Percentiles rank a stretch among this genome's conserved stretches.
Conservation (phyloP, 2,797 vertebrate genomes). For the Phalanger gymnotis region DNA sequence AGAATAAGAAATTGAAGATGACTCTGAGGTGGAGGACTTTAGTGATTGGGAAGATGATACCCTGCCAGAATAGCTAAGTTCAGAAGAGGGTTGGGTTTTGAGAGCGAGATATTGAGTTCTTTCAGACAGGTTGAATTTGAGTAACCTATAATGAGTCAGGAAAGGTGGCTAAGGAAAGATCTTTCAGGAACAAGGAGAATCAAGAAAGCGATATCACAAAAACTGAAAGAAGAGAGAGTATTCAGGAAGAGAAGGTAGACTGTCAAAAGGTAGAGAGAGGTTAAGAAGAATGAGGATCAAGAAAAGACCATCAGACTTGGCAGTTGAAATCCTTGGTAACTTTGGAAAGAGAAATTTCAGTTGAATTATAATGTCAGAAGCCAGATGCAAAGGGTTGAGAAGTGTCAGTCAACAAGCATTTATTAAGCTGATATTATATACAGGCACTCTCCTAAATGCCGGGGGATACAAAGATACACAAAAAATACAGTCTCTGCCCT, state of each 20-base stretch:
- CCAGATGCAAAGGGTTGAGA: not conserved
- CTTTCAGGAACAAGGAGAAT: not conserved
- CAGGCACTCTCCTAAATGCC: no score
- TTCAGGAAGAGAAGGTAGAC: not conserved
- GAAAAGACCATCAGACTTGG: not conserved
- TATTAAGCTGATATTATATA: not conserved
- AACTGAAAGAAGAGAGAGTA: not conserved
- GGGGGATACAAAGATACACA: not conserved
- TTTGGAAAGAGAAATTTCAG: not conserved
- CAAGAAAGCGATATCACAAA: not conserved
- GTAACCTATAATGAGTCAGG: not conserved
- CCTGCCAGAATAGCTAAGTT: not conserved
- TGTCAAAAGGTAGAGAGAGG: not conserved
- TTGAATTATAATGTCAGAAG: not conserved
- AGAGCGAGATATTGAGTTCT: not conserved
- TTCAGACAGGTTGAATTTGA: not conserved
- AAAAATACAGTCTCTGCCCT: not conserved
- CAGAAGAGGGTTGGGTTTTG: not conserved
- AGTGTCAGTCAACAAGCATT: not conserved
- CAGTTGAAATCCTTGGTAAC: not conserved
- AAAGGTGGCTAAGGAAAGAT: not conserved
- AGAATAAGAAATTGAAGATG: not conserved
- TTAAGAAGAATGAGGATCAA: not conserved
- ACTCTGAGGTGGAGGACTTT: not conserved
- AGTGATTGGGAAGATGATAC: not conserved